Evolutionary conservation across 1,140 invertebrate genomes (phyloP).

Genomic region (Cyphomyrmex costatus): DNA sequence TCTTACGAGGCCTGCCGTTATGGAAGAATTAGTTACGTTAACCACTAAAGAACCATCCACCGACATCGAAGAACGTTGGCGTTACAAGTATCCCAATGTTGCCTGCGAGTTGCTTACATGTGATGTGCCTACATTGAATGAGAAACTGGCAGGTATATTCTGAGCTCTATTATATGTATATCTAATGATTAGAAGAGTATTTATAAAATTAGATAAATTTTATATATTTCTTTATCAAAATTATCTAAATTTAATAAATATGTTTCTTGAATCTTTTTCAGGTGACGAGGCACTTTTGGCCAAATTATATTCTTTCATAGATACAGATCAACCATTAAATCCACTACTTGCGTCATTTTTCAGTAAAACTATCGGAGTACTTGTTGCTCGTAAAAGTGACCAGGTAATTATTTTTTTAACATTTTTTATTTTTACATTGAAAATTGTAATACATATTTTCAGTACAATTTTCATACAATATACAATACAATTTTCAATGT

Average conservation of each 20-base stretch:
- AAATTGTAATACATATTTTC: no score
- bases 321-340: conserved; percentile 95
- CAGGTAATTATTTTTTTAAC: conserved; percentile 87
- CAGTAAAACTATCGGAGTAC: conserved; percentile 96
- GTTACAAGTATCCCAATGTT: conserved; percentile 97
- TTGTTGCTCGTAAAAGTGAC: conserved; percentile 93
- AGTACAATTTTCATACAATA: no score
- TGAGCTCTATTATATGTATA: background rate
- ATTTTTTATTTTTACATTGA: conserved; percentile 13
- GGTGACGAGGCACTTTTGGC: conserved; percentile 92
- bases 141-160: conserved; percentile 90
- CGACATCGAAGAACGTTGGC: conserved; percentile 91
- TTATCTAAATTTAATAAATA: background rate
- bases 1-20: conserved; percentile 93
- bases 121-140: conserved; percentile 94
- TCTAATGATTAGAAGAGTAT: background rate
- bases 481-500: no score
- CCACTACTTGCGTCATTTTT: conserved; percentile 98
- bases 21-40: conserved; percentile 94
- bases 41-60: conserved; percentile 94
- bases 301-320: conserved; percentile 96
- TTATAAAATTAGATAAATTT: background rate
- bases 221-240: no score
- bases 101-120: conserved; percentile 97
- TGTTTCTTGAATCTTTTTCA: conserved; percentile 60